These are phyloP conservation scores for Adelognathus sp. DNA, from an alignment of 2,888 invertebrate genomes.

Conservation along the genomic window DNA sequence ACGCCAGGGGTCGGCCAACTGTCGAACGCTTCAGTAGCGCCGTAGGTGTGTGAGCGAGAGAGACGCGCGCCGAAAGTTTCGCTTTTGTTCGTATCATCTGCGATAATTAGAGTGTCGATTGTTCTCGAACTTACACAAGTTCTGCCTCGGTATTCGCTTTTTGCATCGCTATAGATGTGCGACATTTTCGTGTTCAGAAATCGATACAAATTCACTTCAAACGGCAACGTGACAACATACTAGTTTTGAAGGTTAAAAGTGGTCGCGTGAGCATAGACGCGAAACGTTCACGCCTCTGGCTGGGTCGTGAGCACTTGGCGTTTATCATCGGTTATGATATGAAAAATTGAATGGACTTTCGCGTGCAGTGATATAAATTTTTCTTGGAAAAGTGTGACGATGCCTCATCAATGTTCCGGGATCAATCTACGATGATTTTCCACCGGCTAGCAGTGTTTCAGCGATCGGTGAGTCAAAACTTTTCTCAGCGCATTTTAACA, in stretches of 20 bases:
- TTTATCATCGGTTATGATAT: too few species aligned
- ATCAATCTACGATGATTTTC: too few species aligned
- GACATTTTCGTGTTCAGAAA: not conserved
- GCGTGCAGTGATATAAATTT: too few species aligned
- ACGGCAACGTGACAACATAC: not conserved
- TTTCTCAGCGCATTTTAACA: too few species aligned
- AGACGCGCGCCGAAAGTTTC: not conserved
- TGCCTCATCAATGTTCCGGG: too few species aligned
- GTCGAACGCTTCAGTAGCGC: not conserved
- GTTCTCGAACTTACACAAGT: not conserved
- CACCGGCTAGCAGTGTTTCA: not conserved
- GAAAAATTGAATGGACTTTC: too few species aligned
- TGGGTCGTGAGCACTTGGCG: too few species aligned
- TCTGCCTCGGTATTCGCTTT: not conserved
- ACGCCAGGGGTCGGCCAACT: not conserved
- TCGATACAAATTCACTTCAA: not conserved
- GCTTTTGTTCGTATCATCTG: not conserved
- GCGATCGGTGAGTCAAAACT: not conserved
- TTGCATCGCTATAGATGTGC: not conserved
- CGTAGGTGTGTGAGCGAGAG: not conserved
- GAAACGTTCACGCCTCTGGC: too few species aligned
- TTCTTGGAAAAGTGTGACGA: not conserved
- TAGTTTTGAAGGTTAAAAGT: not conserved
- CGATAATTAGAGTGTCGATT: not conserved
- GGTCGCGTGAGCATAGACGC: not conserved